Percentiles rank a stretch among this genome's conserved stretches.
Conservation (phyloP, 1,140 invertebrate species). For the Archivesica marissinica region DNA sequence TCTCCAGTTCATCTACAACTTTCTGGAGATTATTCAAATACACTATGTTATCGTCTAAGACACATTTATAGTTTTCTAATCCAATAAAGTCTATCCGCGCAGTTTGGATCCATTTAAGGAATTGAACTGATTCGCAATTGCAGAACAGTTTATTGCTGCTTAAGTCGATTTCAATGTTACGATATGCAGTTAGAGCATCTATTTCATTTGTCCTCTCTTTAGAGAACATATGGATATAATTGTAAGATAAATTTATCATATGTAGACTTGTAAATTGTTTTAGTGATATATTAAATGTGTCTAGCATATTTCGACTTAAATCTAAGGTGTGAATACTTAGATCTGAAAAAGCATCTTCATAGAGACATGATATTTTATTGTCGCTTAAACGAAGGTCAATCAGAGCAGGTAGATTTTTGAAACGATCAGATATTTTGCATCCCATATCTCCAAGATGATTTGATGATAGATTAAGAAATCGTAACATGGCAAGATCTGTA, state of each 20-base stretch:
- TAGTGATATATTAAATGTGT: neutral
- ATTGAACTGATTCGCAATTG: neutral
- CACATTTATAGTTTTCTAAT: neutral
- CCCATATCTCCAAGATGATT: neutral
- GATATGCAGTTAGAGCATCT: too few relatives aligned
- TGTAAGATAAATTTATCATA: neutral
- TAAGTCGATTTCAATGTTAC: neutral
- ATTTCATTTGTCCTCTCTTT: neutral
- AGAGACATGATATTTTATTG: neutral
- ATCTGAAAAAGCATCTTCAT: neutral
- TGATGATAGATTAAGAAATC: neutral
- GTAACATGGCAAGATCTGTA: neutral
- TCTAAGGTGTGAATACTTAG: neutral
- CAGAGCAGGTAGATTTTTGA: neutral
- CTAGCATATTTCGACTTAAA: neutral
- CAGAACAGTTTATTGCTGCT: neutral
- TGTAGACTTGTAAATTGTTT: neutral
- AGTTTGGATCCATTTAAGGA: conserved; percentile 19
- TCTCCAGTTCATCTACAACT: neutral
- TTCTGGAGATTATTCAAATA: too few relatives aligned
- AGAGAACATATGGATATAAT: neutral
- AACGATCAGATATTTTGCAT: neutral
- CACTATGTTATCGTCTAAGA: neutral
- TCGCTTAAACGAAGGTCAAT: neutral
- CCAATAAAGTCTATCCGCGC: neutral